Evolutionary conservation across 2,888 invertebrate genomes (phyloP).

Genomic region (Pseudoips prasinana): DNA sequence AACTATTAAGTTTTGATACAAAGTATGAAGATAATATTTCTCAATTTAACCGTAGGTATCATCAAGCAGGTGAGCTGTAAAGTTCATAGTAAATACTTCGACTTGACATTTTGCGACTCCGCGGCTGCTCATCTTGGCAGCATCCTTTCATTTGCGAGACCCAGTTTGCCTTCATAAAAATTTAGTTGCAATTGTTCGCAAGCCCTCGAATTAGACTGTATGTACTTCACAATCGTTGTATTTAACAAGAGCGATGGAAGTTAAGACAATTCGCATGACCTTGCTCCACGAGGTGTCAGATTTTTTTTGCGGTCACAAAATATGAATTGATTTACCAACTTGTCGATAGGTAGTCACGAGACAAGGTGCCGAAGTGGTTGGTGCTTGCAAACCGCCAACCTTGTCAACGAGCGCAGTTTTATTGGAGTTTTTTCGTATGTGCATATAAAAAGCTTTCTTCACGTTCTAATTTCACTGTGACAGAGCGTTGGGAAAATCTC

Average conservation of each 20-base stretch:
- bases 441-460: conserved; percentile 58
- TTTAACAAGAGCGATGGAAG: conserved; percentile 58
- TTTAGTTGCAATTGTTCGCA: conserved; percentile 53
- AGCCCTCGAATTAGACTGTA: conserved; percentile 27
- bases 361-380: no score
- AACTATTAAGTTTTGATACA: conserved; percentile 8
- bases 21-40: conserved; percentile 12
- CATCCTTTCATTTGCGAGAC: conserved; percentile 66
- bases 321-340: conserved; percentile 64
- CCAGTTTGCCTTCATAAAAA: conserved; percentile 69
- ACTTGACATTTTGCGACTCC: conserved; percentile 60
- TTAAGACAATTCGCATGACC: conserved; percentile 58
- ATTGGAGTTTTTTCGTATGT: conserved; percentile 20
- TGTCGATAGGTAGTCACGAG: no score
- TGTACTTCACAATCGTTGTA: conserved; percentile 46
- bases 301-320: conserved; percentile 71
- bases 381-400: no score
- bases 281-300: conserved; percentile 66
- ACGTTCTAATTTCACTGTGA: conserved; percentile 54
- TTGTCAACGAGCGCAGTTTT: not conserved
- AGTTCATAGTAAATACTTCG: conserved; percentile 55
- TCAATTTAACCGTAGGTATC: conserved; percentile 26
- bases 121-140: conserved; percentile 51
- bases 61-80: conserved; percentile 40
- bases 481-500: conserved; percentile 65